Evolutionary conservation across 1,140 invertebrate species (phyloP).

Genomic region (Drosophila sechellia): DNA sequence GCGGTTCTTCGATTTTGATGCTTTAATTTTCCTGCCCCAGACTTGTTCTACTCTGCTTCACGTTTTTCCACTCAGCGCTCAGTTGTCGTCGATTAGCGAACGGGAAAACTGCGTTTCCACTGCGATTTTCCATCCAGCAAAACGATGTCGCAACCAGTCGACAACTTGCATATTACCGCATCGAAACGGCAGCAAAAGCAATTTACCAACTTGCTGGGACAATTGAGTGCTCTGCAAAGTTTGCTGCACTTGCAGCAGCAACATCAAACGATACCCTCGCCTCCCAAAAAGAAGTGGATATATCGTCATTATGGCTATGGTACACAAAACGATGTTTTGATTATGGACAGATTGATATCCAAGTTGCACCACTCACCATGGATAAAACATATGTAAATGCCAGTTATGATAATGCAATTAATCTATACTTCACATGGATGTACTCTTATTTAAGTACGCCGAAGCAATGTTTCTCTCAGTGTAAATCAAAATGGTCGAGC

Average conservation of each 20-base stretch:
- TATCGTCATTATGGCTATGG: constrained; percentile 17
- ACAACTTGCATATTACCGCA: background rate
- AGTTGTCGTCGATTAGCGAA: constrained; percentile 6
- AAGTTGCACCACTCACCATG: too few relatives aligned
- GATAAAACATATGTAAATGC: background rate
- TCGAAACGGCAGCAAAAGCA: constrained; percentile 22
- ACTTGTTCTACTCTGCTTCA: constrained; percentile 1
- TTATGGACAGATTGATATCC: background rate
- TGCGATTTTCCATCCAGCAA: background rate
- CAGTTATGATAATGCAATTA: too few relatives aligned
- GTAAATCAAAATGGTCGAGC: background rate
- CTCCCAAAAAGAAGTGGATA: constrained; percentile 53
- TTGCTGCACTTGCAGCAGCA: constrained; percentile 18
- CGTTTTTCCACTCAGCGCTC: background rate
- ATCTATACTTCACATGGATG: too few relatives aligned
- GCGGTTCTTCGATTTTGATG: constrained; percentile 17
- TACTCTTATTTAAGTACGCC: too few relatives aligned
- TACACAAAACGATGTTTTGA: background rate
- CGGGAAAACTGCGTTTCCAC: constrained; percentile 16
- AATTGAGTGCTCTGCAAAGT: constrained; percentile 42
- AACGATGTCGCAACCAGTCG: background rate
- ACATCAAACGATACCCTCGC: background rate
- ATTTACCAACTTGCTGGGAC: constrained; percentile 35
- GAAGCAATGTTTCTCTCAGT: background rate
- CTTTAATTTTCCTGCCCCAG: background rate